Conservation (phyloP, 1,140 invertebrate genomes). For the Dufourea novaeangliae region DNA sequence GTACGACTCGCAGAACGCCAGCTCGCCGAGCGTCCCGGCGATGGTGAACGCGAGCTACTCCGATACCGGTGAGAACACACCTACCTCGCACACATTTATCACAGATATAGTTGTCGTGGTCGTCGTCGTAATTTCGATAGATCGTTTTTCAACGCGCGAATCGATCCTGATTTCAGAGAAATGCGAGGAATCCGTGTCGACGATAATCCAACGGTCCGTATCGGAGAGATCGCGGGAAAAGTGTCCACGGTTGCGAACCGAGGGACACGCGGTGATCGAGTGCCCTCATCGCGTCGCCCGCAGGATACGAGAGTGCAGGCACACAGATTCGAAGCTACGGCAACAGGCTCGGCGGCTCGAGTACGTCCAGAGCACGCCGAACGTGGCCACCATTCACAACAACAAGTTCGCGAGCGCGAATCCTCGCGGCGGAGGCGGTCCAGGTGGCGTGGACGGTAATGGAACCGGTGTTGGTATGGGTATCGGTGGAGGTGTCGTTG, state of each 20-base stretch:
- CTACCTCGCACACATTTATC: too few relatives aligned
- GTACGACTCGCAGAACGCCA: conserved; percentile 73
- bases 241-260: conserved; percentile 58
- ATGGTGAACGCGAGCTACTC: conserved; percentile 75
- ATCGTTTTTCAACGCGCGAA: too few relatives aligned
- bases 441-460: conserved; percentile 24
- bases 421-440: conserved; percentile 65
- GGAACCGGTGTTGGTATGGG: conserved; percentile 27
- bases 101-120: too few relatives aligned
- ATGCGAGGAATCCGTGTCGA: conserved; percentile 74
- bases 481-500: conserved; percentile 58
- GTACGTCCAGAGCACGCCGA: conserved; percentile 85
- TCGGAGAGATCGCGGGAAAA: conserved; percentile 81
- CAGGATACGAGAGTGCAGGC: conserved; percentile 72
- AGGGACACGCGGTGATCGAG: conserved; percentile 68
- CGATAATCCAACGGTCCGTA: conserved; percentile 82
- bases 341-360: conserved; percentile 82
- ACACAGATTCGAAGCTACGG: conserved; percentile 76
- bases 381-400: conserved; percentile 81
- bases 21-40: conserved; percentile 77
- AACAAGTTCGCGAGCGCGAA: conserved; percentile 75
- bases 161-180: conserved; percentile 72
- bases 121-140: too few relatives aligned
- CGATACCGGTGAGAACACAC: conserved; percentile 76
- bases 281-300: conserved; percentile 75